These are phyloP conservation scores for Chroicocephalus ridibundus DNA, from an alignment of 2,113 vertebrate species.

Conservation along the genomic window DNA sequence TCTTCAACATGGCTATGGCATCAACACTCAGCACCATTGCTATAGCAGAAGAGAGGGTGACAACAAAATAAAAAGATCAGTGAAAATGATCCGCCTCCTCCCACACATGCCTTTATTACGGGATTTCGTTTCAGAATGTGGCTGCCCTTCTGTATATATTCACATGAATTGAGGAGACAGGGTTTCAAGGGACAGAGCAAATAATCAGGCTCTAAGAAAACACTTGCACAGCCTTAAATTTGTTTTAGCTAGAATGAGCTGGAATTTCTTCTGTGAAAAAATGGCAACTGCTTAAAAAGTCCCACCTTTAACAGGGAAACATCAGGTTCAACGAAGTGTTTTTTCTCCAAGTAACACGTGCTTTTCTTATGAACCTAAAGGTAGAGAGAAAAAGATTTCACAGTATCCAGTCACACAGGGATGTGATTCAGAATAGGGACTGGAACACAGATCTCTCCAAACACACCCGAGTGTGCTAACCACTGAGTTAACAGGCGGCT, in stretches of 20 bases:
- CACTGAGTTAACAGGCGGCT: neutral
- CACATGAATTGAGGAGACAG: neutral
- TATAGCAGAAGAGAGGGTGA: neutral
- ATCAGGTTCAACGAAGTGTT: neutral
- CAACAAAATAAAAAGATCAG: constrained; percentile 4
- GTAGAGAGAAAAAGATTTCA: neutral
- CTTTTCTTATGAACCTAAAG: neutral
- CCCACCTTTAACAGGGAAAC: neutral
- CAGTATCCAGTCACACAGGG: neutral
- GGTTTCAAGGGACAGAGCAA: neutral
- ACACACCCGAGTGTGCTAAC: neutral
- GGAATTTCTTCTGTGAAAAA: neutral
- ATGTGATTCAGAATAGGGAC: neutral
- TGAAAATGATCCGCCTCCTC: neutral
- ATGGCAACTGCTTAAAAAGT: neutral
- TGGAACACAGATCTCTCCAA: neutral
- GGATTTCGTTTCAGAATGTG: neutral
- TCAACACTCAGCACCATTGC: neutral
- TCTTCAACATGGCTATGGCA: neutral
- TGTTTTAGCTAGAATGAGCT: neutral
- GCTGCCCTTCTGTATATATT: neutral
- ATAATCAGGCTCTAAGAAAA: neutral
- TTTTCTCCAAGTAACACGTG: neutral
- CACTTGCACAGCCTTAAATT: neutral
- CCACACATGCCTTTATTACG: neutral